Evolutionary conservation across 2,797 vertebrate genomes (phyloP), one percentile per base, ranked within the genome.

Genomic region (Lycodopsis pacificus): DNA sequence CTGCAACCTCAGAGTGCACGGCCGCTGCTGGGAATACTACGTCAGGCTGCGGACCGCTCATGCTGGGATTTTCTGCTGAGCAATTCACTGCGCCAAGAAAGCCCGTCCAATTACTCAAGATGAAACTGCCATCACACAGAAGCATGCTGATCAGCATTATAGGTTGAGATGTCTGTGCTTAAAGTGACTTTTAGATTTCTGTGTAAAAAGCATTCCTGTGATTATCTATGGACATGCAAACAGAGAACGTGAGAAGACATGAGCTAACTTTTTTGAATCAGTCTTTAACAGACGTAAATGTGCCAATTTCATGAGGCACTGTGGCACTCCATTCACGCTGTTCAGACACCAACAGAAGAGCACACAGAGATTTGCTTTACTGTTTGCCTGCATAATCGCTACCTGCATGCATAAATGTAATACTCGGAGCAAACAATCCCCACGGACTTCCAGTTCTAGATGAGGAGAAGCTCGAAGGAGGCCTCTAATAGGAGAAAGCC

Each of bases 21-120:
- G 61, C 36, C 77, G 0, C 80, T 76, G 71, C 79, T 82, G 61
- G 40, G 91, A 90, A 91, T 91, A 93, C 78, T 75, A 88, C 87
- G 86, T 88, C 86, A 86, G 73, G 53, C 81, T 72, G 80, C 10
- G 0, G 83, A 77, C 77, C 71, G 71, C 72, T 85, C 71, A 63
- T 73, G 71, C 70, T 80, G 71, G 73, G 81, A 73, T 73, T 70
- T 85, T 82, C 70, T 77, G 44, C 74, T 78, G 30, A 70, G 61
- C 62, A 79, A 65, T 71, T 72, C 71, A 74, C 77, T 34, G 67
- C 78, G 87, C 51, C 27, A 44, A 61, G 22, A 82, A 83, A 68
- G 62, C 86, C 79, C 56, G 85, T 84, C 82, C 82, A 90, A 91
- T 92, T 91, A 91, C 75, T 78, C 79, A 73, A 67, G 53, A 86